Percentiles rank a stretch among this genome's conserved stretches.
Evolutionary conservation across 2,113 vertebrate species (phyloP).

Genomic region (Pygoscelis adeliae): DNA sequence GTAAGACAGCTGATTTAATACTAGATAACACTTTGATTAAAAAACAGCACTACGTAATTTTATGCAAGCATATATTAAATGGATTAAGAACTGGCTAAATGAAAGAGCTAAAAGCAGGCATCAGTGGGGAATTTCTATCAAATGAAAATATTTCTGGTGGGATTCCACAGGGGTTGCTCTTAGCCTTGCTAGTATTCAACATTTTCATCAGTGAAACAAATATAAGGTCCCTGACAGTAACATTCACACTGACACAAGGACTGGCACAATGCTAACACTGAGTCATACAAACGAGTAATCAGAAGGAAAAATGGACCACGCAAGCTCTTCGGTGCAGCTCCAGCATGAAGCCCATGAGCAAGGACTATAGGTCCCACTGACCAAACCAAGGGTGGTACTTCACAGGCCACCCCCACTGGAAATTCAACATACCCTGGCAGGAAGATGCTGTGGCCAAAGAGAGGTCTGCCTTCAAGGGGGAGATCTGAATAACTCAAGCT

Average conservation of each 20-base stretch:
- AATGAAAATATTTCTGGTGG: conserved; percentile 24
- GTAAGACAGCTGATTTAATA: background rate
- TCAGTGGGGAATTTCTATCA: background rate
- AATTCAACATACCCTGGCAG: background rate
- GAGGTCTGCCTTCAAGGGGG: background rate
- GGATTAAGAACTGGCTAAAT: conserved; percentile 14
- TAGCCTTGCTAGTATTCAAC: background rate
- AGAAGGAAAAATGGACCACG: background rate
- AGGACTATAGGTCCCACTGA: background rate
- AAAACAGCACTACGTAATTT: background rate
- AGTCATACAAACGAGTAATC: background rate
- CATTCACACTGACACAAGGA: background rate
- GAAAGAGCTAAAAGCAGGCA: background rate
- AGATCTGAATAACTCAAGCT: background rate
- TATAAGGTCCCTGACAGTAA: background rate
- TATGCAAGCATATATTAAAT: background rate
- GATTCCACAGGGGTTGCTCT: background rate
- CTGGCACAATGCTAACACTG: background rate
- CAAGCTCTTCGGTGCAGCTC: background rate
- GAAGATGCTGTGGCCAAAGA: background rate
- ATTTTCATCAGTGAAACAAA: background rate
- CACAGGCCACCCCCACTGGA: background rate
- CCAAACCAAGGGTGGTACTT: background rate
- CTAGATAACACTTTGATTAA: conserved; percentile 7
- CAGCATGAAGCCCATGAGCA: background rate